A percentile compares a stretch with the other conserved stretches of the same genome.
These are phyloP conservation scores for Alviniconcha marisindica DNA, from an alignment of 1,140 invertebrate species.

Conservation along the genomic window DNA sequence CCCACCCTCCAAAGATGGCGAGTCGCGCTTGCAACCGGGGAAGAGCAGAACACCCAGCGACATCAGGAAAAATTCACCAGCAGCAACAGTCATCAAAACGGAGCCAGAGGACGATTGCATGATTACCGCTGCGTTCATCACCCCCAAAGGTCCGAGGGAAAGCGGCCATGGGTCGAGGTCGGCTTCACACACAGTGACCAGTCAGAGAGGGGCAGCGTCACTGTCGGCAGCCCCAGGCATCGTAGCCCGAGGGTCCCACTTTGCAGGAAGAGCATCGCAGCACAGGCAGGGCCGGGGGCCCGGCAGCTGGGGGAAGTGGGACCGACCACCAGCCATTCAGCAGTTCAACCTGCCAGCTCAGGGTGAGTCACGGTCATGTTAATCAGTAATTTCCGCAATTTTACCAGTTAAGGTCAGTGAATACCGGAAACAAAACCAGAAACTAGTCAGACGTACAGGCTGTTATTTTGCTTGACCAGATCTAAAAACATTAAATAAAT, in stretches of 20 bases:
- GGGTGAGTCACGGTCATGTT: neutral
- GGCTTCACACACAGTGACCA: slow-evolving; percentile 3
- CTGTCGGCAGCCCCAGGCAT: neutral
- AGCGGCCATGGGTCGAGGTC: neutral
- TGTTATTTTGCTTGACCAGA: no score
- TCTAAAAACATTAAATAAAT: no score
- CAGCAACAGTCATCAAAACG: neutral
- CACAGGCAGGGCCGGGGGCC: neutral
- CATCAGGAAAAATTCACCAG: neutral
- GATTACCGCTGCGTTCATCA: slow-evolving; percentile 12
- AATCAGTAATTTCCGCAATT: no score
- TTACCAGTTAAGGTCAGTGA: no score
- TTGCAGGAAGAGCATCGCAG: neutral
- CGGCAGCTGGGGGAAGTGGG: neutral
- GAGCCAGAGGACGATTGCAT: slow-evolving; percentile 24
- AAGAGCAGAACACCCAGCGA: neutral
- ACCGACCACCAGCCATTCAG: neutral
- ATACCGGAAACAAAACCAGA: no score
- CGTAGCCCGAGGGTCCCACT: no score
- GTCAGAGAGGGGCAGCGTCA: neutral
- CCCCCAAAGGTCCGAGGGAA: neutral
- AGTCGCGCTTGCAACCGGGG: no score
- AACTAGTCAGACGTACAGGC: no score
- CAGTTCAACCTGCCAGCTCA: neutral
- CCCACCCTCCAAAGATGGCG: neutral